Conservation (phyloP, 2,113 vertebrate species). For the Plotosus lineatus region DNA sequence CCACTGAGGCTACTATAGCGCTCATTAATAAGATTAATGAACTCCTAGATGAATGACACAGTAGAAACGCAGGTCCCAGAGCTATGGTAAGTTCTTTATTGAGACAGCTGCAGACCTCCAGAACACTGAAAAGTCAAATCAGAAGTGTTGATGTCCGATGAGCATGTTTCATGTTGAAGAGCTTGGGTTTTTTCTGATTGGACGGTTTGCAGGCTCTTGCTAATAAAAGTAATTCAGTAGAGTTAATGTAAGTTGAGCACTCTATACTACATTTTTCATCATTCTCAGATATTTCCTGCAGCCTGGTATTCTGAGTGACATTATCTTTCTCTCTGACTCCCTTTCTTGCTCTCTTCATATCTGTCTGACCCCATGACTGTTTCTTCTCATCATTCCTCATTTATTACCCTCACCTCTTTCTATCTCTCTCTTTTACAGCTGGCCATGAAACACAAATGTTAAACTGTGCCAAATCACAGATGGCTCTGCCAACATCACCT, state of each 20-base stretch:
- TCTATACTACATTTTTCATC: background rate
- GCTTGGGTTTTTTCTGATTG: background rate
- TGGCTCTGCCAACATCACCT: constrained; percentile 59
- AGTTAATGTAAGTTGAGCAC: background rate
- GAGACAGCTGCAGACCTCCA: background rate
- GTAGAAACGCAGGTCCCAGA: constrained; percentile 10
- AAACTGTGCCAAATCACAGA: constrained; percentile 72
- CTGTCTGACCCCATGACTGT: background rate
- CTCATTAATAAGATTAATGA: constrained; percentile 57
- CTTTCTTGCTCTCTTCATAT: background rate
- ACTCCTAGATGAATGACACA: constrained; percentile 27
- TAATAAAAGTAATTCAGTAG: background rate
- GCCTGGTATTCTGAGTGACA: background rate
- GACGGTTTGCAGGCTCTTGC: background rate
- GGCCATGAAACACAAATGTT: constrained; percentile 98
- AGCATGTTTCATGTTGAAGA: background rate
- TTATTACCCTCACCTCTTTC: too few relatives aligned
- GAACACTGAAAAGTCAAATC: background rate
- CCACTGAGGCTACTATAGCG: constrained; percentile 34
- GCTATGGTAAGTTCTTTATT: background rate
- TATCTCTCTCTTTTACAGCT: constrained; percentile 75
- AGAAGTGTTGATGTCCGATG: background rate
- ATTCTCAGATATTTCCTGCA: background rate
- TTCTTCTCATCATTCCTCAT: background rate
- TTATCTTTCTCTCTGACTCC: background rate